A percentile compares a stretch with the other conserved stretches of the same genome.
phyloP scores from a whole-genome alignment of 2,797 vertebrate species.

The Esox masquinongy region DNA sequence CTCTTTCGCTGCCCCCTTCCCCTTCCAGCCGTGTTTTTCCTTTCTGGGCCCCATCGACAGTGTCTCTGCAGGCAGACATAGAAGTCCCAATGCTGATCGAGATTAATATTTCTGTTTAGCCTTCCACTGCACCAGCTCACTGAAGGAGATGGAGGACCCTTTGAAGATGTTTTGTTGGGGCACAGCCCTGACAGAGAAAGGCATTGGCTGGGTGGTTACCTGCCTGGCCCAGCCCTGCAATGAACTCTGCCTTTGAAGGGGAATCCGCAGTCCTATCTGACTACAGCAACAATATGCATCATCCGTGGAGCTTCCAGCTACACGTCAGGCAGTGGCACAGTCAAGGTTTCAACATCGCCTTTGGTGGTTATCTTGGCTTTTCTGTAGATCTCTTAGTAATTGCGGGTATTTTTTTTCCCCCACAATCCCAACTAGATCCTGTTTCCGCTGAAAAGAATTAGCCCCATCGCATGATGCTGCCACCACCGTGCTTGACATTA shows the following conservation, averaged over 20 bases:
- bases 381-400: no score
- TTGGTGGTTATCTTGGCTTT: no score
- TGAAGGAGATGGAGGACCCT: conserved; percentile 6
- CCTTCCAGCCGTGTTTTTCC: background rate
- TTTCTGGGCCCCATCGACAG: background rate
- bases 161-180: conserved; percentile 10
- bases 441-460: no score
- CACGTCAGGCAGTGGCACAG: no score
- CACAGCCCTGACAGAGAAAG: background rate
- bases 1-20: background rate
- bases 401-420: no score
- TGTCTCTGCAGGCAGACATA: background rate
- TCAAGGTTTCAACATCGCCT: no score
- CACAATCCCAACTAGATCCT: no score
- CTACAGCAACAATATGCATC: background rate
- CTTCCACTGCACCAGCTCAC: conserved; percentile 7
- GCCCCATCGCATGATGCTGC: no score
- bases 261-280: background rate
- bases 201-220: background rate
- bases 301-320: no score
- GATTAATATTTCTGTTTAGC: conserved; percentile 18
- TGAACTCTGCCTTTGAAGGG: background rate
- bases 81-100: background rate
- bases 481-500: no score
- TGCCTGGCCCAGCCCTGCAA: background rate